Percentiles rank a stretch among this genome's conserved stretches.
phyloP scores from a whole-genome alignment of 2,797 vertebrate genomes.

The Rhynchonycteris naso region DNA sequence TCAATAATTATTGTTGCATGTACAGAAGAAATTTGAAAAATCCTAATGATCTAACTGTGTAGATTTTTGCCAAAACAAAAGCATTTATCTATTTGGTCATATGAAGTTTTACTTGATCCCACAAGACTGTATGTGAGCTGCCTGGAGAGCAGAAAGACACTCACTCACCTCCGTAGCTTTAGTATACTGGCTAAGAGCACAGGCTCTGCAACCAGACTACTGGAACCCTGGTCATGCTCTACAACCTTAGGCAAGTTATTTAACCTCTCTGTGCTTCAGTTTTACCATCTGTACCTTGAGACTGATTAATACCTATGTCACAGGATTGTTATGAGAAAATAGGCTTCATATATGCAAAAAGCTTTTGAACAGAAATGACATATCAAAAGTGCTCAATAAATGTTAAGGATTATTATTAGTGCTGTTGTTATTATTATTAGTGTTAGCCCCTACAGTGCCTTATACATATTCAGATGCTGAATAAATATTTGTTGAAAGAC shows the following conservation, averaged over 20 bases:
- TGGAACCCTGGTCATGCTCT: not conserved
- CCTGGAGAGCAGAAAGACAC: not conserved
- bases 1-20: constrained; percentile 19
- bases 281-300: not conserved
- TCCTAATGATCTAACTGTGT: not conserved
- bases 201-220: not conserved
- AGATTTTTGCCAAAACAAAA: not conserved
- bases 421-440: not conserved
- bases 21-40: constrained; percentile 40
- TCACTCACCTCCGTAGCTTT: not conserved
- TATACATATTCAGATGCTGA: not conserved
- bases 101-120: not conserved
- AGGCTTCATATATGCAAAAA: not conserved
- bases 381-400: not conserved
- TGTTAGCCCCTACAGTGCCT: not conserved
- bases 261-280: not conserved
- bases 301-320: not conserved
- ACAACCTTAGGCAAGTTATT: not conserved
- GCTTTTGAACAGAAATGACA: not conserved
- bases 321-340: not conserved
- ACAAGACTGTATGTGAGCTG: not conserved
- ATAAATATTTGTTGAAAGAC: constrained; percentile 44
- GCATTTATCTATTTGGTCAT: not conserved
- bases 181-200: not conserved
- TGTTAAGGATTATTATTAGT: constrained; percentile 11